These are phyloP conservation scores for Hypena proboscidalis DNA, from an alignment of 2,888 invertebrate genomes.

Conservation along the genomic window DNA sequence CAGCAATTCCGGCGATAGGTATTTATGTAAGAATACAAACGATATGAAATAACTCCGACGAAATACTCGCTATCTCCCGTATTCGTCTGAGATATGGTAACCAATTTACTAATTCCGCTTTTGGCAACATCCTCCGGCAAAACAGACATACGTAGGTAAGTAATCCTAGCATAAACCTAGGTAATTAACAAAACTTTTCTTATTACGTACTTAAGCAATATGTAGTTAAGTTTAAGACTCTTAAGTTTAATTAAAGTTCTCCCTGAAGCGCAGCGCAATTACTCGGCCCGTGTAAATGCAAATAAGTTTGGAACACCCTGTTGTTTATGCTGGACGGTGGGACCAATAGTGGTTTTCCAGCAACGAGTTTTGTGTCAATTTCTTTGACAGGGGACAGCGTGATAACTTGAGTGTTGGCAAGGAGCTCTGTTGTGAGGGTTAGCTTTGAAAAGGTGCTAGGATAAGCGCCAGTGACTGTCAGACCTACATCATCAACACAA, in stretches of 20 bases:
- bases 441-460: conserved; percentile 34
- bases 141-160: conserved; percentile 25
- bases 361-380: conserved; percentile 40
- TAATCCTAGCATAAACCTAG: conserved; percentile 51
- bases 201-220: conserved; percentile 73
- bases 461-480: too few relatives aligned
- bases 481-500: too few relatives aligned
- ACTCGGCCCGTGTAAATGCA: conserved; percentile 83
- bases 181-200: conserved; percentile 74
- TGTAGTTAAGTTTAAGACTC: conserved; percentile 74
- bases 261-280: conserved; percentile 82
- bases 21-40: conserved; percentile 35
- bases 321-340: conserved; percentile 72
- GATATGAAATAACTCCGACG: conserved; percentile 20
- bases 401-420: conserved; percentile 26
- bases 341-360: conserved; percentile 49
- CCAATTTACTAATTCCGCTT: conserved; percentile 43
- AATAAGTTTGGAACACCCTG: conserved; percentile 78
- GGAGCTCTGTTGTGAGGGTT: conserved; percentile 19
- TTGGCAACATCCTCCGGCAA: conserved; percentile 40
- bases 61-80: conserved; percentile 13
- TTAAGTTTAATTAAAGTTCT: conserved; percentile 82
- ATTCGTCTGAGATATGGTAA: conserved; percentile 27
- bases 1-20: conserved; percentile 15
- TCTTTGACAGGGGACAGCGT: conserved; percentile 20